A percentile compares a stretch with the other conserved stretches of the same genome.
Conservation (phyloP, 2,888 invertebrate species). For the Ditula angustiorana region DNA sequence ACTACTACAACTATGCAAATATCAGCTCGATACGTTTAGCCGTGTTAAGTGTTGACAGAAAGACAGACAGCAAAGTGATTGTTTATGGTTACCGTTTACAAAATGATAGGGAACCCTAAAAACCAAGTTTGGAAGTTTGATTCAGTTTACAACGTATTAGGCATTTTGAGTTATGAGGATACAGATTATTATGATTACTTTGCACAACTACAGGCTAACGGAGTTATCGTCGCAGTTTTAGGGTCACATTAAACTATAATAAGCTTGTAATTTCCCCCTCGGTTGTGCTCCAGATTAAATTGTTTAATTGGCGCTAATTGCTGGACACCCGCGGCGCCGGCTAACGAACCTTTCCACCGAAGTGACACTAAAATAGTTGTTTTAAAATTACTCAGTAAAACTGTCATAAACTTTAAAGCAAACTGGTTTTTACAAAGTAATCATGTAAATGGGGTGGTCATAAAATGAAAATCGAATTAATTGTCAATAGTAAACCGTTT, state of each 20-base stretch:
- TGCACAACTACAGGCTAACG: neutral
- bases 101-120: too few species aligned
- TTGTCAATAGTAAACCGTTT: neutral
- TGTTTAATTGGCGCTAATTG: constrained; percentile 68
- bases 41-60: too few species aligned
- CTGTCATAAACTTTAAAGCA: constrained; percentile 2
- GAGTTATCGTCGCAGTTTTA: constrained; percentile 14
- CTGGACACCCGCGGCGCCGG: constrained; percentile 44
- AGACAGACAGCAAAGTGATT: too few species aligned
- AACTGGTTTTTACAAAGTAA: neutral
- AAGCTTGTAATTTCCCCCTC: constrained; percentile 31
- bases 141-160: neutral
- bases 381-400: constrained; percentile 13
- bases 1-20: too few species aligned
- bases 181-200: too few species aligned
- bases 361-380: constrained; percentile 24
- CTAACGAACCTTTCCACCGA: constrained; percentile 44
- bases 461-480: constrained; percentile 4
- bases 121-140: too few species aligned
- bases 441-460: neutral
- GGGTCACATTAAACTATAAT: constrained; percentile 31
- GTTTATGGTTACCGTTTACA: too few species aligned
- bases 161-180: too few species aligned
- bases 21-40: too few species aligned
- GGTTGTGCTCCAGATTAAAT: constrained; percentile 51